Evolutionary conservation across 2,888 invertebrate species (phyloP).

Genomic region (Arrhopalites spinosus): DNA sequence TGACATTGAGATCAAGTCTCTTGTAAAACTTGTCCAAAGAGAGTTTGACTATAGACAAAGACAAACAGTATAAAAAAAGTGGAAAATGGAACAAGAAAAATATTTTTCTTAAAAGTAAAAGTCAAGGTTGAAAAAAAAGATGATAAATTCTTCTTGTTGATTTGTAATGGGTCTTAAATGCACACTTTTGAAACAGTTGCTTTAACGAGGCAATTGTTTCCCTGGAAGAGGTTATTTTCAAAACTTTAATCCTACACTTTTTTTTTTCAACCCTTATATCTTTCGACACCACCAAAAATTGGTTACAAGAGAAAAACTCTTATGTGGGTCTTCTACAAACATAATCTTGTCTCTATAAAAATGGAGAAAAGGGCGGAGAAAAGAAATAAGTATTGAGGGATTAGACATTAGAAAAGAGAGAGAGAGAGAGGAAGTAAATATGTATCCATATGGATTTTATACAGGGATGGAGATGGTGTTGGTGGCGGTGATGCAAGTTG

Average conservation of each 20-base stretch:
- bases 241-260: too few species aligned
- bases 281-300: too few species aligned
- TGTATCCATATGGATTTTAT: neutral
- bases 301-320: too few species aligned
- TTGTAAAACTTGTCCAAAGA: too few species aligned
- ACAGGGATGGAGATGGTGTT: neutral
- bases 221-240: neutral
- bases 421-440: neutral
- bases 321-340: too few species aligned
- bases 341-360: too few species aligned
- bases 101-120: too few species aligned
- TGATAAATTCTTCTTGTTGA: constrained; percentile 1
- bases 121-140: neutral
- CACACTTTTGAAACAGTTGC: neutral
- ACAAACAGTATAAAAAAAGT: neutral
- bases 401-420: constrained; percentile 24
- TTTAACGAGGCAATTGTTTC: constrained; percentile 1
- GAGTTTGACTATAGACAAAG: too few species aligned
- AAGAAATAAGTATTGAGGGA: constrained; percentile 31
- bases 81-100: too few species aligned
- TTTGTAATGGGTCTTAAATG: neutral
- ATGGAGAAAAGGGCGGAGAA: too few species aligned
- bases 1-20: too few species aligned
- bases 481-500: constrained; percentile 27
- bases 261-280: too few species aligned